phyloP scores from a whole-genome alignment of 2,113 vertebrate species.

The Tragelaphus imberbis region DNA sequence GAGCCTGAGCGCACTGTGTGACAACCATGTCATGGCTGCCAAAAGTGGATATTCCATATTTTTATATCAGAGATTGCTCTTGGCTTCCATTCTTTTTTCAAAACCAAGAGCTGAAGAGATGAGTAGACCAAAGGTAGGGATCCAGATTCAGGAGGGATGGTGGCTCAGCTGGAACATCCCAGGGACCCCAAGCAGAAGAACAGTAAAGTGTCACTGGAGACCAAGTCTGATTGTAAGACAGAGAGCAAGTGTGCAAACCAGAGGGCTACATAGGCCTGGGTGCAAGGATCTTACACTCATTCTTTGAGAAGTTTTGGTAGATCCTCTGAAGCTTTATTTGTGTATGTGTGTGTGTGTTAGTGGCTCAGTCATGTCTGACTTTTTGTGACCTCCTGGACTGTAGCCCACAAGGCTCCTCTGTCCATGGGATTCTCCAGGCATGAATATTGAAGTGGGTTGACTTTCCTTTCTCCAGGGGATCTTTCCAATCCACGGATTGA shows the following conservation, averaged over 20 bases:
- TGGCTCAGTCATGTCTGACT: background rate
- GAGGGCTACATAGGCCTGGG: background rate
- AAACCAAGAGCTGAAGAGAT: background rate
- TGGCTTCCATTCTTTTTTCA: background rate
- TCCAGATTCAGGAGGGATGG: background rate
- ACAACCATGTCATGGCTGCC: accelerated
- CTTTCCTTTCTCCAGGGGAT: background rate
- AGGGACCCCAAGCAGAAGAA: background rate
- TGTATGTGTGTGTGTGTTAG: background rate
- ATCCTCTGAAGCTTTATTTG: background rate
- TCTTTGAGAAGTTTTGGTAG: background rate
- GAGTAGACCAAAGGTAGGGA: background rate
- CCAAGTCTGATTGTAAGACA: background rate
- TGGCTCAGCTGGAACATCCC: background rate
- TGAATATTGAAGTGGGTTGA: background rate
- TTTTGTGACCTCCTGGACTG: background rate
- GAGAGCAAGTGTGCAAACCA: too few species aligned
- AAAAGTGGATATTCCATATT: too few species aligned
- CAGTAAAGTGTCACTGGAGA: too few species aligned
- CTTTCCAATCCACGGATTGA: background rate
- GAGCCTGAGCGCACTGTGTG: accelerated
- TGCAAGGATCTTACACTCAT: background rate
- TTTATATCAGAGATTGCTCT: background rate
- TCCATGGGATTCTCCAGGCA: background rate
- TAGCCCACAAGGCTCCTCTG: background rate